A percentile compares a stretch with the other conserved stretches of the same genome.
Evolutionary conservation across 2,113 vertebrate genomes (phyloP).

Genomic region (Riparia riparia): DNA sequence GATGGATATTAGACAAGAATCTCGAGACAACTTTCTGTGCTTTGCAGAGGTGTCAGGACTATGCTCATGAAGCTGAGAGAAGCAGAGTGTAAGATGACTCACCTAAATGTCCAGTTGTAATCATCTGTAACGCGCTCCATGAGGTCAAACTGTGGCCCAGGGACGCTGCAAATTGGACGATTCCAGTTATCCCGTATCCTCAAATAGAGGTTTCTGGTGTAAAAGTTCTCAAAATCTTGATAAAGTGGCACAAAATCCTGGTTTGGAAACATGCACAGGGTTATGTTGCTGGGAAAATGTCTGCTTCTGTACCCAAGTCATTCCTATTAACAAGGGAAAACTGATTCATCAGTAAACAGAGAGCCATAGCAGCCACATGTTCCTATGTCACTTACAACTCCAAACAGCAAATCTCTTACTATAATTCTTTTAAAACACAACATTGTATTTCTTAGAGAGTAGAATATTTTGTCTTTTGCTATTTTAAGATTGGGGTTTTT

Average conservation of each 20-base stretch:
- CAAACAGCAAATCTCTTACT: background rate
- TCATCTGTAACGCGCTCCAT: constrained; percentile 93
- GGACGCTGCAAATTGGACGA: constrained; percentile 89
- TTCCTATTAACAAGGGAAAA: background rate
- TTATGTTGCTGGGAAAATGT: constrained; percentile 5
- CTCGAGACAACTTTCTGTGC: background rate
- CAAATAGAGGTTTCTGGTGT: constrained; percentile 91
- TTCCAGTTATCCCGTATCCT: constrained; percentile 96
- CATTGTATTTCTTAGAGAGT: background rate
- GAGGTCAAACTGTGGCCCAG: constrained; percentile 87
- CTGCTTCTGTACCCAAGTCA: background rate
- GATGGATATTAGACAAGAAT: background rate
- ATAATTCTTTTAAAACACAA: background rate
- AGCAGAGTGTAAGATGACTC: background rate
- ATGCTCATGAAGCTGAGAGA: background rate
- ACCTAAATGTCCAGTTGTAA: constrained; percentile 97
- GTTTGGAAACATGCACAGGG: constrained; percentile 52
- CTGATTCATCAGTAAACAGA: background rate
- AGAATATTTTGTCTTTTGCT: background rate
- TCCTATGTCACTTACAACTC: background rate
- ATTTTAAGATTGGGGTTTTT: background rate
- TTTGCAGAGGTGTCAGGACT: background rate
- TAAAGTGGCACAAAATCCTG: constrained; percentile 95
- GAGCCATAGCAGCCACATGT: background rate
- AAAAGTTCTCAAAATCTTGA: constrained; percentile 98